These are phyloP conservation scores for Sphenopsis melanotis DNA, from an alignment of 2,797 vertebrate genomes.

Conservation along the genomic window DNA sequence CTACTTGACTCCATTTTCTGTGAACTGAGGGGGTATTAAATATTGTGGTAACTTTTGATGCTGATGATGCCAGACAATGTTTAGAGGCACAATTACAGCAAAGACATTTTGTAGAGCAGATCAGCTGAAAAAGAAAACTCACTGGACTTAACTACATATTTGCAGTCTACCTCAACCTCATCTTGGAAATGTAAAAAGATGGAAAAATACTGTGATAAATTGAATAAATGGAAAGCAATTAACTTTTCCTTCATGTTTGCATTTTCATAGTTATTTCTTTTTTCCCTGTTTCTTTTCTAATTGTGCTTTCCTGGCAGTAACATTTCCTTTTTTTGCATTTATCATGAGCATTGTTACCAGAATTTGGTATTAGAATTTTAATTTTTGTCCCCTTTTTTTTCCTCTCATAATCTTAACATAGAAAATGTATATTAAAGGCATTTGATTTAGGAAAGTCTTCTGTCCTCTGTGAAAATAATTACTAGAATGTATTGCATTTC, in stretches of 20 bases:
- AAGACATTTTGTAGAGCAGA: not conserved
- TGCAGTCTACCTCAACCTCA: not conserved
- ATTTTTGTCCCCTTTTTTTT: not conserved
- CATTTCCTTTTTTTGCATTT: not conserved
- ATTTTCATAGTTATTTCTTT: conserved; percentile 10
- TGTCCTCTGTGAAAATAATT: not conserved
- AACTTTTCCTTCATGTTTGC: conserved; percentile 30
- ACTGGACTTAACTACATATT: conserved; percentile 12
- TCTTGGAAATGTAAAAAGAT: conserved; percentile 2
- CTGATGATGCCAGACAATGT: conserved; percentile 57
- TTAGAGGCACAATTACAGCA: conserved; percentile 57
- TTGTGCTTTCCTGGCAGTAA: not conserved
- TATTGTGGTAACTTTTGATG: conserved; percentile 39
- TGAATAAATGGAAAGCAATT: conserved; percentile 28
- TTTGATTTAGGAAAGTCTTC: not conserved
- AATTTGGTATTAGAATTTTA: conserved; percentile 1
- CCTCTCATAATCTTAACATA: not conserved
- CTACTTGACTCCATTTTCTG: conserved; percentile 39
- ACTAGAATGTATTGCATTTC: not conserved
- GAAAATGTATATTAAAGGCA: not conserved
- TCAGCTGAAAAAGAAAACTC: conserved; percentile 17
- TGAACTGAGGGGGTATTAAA: conserved; percentile 17
- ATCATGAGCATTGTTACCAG: not conserved
- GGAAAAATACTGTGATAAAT: conserved; percentile 11
- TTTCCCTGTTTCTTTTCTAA: not conserved